Conservation (phyloP, 2,888 invertebrate species). For the Thysanoteuthis rhombus region DNA sequence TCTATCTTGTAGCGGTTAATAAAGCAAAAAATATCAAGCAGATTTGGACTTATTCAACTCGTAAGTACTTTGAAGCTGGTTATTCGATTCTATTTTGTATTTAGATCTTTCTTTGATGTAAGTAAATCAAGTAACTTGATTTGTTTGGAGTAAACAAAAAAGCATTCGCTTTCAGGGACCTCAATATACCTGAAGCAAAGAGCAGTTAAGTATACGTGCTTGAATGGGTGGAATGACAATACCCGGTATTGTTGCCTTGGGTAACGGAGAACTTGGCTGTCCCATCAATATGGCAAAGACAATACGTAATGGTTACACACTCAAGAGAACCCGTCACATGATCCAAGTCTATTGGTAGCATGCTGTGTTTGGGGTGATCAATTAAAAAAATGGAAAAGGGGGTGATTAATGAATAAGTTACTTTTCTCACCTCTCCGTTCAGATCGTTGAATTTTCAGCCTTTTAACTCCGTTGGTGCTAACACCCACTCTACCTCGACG, state of each 20-base stretch:
- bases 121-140: background rate
- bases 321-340: too few species aligned
- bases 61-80: background rate
- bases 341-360: too few species aligned
- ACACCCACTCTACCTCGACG: too few species aligned
- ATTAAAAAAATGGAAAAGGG: too few species aligned
- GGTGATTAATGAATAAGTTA: too few species aligned
- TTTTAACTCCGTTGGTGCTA: too few species aligned
- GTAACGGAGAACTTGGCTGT: too few species aligned
- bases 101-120: background rate
- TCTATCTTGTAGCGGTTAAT: background rate
- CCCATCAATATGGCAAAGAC: too few species aligned
- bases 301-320: too few species aligned
- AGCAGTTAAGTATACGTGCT: background rate
- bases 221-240: background rate
- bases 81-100: background rate
- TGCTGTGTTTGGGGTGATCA: too few species aligned
- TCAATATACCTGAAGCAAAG: background rate
- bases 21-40: background rate
- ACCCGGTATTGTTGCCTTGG: background rate
- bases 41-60: background rate
- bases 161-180: background rate
- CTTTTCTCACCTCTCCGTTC: too few species aligned
- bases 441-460: too few species aligned
- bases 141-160: background rate